Percentiles rank a stretch among this genome's conserved stretches.
Evolutionary conservation across 2,113 vertebrate genomes (phyloP).

Genomic region (Coturnix japonica): DNA sequence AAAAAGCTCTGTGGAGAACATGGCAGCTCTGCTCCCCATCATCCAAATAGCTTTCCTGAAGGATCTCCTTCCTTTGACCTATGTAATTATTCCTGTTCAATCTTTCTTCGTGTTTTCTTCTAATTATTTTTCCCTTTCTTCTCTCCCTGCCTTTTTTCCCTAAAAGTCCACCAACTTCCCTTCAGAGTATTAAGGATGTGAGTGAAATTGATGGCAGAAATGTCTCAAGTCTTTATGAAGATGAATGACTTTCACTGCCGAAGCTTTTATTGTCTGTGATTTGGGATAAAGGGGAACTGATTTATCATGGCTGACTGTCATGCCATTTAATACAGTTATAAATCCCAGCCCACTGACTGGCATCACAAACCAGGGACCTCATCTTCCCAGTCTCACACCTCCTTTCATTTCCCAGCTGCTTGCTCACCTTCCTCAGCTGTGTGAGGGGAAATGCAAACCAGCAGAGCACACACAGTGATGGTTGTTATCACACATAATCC

Average conservation of each 20-base stretch:
- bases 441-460: not conserved
- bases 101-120: constrained; percentile 71
- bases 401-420: constrained; percentile 40
- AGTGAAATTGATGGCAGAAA: constrained; percentile 93
- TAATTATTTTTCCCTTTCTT: constrained; percentile 58
- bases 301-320: constrained; percentile 91
- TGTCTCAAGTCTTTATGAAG: constrained; percentile 93
- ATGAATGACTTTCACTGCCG: constrained; percentile 92
- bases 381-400: not conserved
- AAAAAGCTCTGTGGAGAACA: too few relatives aligned
- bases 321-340: constrained; percentile 95
- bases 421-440: not conserved
- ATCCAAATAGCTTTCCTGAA: not conserved
- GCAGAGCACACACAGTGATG: not conserved
- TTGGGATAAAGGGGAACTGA: constrained; percentile 89
- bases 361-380: constrained; percentile 30
- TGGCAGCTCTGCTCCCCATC: not conserved
- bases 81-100: constrained; percentile 78
- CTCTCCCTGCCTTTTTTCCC: constrained; percentile 22
- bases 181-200: constrained; percentile 85
- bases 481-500: not conserved
- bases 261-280: constrained; percentile 91
- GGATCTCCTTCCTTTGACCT: constrained; percentile 73
- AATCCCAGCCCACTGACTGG: constrained; percentile 83
- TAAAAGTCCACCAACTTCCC: constrained; percentile 68